Evolutionary conservation across 2,113 vertebrate genomes (phyloP).

Genomic region (Lates calcarifer): DNA sequence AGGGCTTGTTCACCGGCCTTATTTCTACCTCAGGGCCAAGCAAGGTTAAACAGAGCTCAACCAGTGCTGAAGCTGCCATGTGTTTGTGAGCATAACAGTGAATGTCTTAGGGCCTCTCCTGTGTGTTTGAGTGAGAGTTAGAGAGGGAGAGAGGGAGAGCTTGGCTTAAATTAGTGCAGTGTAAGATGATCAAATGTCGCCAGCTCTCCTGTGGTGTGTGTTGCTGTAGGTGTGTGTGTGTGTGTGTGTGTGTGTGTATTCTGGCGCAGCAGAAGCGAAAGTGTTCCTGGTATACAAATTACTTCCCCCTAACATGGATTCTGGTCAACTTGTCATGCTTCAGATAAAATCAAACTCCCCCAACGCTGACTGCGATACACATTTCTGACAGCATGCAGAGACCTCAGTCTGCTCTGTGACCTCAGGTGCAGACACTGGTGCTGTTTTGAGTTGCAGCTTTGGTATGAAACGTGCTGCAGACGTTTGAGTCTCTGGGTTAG

Average conservation of each 20-base stretch:
- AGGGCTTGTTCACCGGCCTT: not conserved
- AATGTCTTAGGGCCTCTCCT: constrained; percentile 15
- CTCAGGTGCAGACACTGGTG: not conserved
- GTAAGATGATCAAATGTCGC: constrained; percentile 66
- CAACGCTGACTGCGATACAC: not conserved
- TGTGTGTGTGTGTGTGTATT: not conserved
- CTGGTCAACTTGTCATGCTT: not conserved
- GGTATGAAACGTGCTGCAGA: not conserved
- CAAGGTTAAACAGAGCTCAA: constrained; percentile 11
- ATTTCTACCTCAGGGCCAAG: constrained; percentile 33
- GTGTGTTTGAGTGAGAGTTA: not conserved
- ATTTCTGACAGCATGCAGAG: too few relatives aligned
- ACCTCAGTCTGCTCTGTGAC: not conserved
- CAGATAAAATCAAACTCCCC: not conserved
- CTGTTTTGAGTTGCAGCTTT: not conserved
- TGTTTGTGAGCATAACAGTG: constrained; percentile 36
- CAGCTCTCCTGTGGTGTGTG: constrained; percentile 32
- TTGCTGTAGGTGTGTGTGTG: not conserved
- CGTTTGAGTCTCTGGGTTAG: too few relatives aligned
- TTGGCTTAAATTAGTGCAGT: constrained; percentile 70
- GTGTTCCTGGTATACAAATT: not conserved
- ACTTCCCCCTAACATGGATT: not conserved
- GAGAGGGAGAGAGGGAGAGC: not conserved
- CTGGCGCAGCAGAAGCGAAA: constrained; percentile 9
- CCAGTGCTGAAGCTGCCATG: constrained; percentile 32